These are phyloP conservation scores for Noctua pronuba DNA, from an alignment of 2,888 invertebrate genomes.

Conservation along the genomic window DNA sequence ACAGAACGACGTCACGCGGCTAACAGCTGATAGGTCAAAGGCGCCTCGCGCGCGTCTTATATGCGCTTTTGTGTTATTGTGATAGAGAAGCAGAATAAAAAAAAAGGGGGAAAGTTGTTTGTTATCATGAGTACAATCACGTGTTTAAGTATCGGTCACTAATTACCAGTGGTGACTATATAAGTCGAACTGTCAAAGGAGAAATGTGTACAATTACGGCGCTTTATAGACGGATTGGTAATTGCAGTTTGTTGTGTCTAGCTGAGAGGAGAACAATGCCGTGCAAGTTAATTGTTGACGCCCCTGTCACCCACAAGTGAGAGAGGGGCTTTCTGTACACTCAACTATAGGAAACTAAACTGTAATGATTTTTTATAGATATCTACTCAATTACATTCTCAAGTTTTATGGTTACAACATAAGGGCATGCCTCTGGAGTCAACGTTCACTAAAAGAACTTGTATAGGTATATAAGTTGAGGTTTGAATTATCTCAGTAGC, in stretches of 20 bases:
- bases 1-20: too few species aligned
- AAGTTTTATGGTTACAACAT: slow-evolving; percentile 8
- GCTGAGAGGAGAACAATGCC: slow-evolving; percentile 34
- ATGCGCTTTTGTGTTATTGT: too few species aligned
- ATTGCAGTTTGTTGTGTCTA: slow-evolving; percentile 41
- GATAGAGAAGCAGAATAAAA: too few species aligned
- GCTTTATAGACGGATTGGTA: slow-evolving; percentile 25
- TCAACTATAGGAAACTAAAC: neutral
- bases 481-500: neutral
- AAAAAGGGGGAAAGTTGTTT: too few species aligned
- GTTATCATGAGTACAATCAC: too few species aligned
- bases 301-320: slow-evolving; percentile 5
- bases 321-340: neutral
- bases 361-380: slow-evolving; percentile 10
- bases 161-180: too few species aligned
- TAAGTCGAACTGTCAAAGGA: slow-evolving; percentile 7
- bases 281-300: slow-evolving; percentile 10
- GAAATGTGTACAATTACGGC: slow-evolving; percentile 24
- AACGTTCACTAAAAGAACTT: neutral
- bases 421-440: neutral
- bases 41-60: too few species aligned
- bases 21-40: too few species aligned
- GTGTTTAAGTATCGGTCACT: too few species aligned
- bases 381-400: neutral
- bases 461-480: neutral